These are phyloP conservation scores for Typhlichthys subterraneus DNA, from an alignment of 2,797 vertebrate genomes.

Conservation along the genomic window DNA sequence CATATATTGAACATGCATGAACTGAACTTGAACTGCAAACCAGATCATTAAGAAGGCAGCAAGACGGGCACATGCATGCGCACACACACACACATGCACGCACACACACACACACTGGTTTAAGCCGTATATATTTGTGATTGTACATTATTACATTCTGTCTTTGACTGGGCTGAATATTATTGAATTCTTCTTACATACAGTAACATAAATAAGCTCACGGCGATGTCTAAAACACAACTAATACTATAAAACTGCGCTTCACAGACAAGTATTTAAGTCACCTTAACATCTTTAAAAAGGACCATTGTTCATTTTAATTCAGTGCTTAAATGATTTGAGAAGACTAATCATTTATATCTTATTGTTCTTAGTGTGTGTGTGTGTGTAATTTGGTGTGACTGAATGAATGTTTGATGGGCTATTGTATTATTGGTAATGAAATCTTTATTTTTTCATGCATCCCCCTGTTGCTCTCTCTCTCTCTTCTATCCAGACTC, in stretches of 20 bases:
- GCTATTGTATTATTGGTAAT: no score
- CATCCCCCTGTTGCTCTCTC: background rate
- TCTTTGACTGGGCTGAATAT: background rate
- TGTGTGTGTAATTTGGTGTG: no score
- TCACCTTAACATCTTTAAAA: no score
- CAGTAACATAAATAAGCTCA: no score
- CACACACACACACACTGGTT: conserved; percentile 8
- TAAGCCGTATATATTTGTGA: background rate
- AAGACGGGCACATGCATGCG: background rate
- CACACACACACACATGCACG: conserved; percentile 1
- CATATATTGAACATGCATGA: conserved; percentile 32
- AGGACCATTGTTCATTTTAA: no score
- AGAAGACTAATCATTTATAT: background rate
- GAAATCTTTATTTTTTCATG: background rate
- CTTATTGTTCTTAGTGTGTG: background rate
- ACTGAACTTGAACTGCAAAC: conserved; percentile 69
- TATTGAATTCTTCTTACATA: no score
- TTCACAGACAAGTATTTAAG: no score
- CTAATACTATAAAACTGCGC: no score
- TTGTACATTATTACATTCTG: background rate
- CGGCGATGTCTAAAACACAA: no score
- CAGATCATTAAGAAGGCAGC: conserved; percentile 45
- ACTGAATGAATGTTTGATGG: no score
- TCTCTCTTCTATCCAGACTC: background rate
- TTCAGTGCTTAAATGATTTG: no score